phyloP scores from a whole-genome alignment of 2,797 vertebrate species.

The Danionella dracula region DNA sequence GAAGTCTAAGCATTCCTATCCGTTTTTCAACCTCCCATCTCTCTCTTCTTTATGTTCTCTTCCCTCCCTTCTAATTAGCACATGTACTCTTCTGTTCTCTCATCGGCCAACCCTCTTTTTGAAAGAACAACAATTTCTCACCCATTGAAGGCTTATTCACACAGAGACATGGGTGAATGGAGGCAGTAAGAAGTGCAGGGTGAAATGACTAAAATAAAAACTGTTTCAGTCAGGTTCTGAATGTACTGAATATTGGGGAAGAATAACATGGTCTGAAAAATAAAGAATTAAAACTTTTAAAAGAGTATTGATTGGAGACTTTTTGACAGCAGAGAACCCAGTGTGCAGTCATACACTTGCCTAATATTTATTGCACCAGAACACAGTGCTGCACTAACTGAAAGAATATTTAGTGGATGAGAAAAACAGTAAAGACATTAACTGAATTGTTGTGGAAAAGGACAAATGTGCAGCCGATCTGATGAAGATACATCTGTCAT shows the following conservation, averaged over 20 bases:
- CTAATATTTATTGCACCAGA: no score
- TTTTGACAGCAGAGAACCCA: no score
- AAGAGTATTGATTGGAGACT: no score
- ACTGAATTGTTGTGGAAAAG: background rate
- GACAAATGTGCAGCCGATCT: background rate
- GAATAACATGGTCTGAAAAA: no score
- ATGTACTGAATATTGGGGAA: no score
- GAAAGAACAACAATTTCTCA: constrained; percentile 49
- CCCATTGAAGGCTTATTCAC: constrained; percentile 62
- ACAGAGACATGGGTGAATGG: constrained; percentile 33
- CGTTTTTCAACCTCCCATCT: background rate
- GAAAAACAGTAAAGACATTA: background rate
- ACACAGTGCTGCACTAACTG: no score
- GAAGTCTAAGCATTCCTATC: constrained; percentile 27
- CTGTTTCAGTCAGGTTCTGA: constrained; percentile 24
- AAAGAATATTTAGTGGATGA: background rate
- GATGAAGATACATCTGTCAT: background rate
- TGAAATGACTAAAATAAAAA: constrained; percentile 4
- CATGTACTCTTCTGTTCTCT: background rate
- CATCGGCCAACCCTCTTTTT: constrained; percentile 53
- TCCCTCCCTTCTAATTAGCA: constrained; percentile 9
- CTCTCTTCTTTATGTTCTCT: background rate
- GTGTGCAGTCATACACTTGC: no score
- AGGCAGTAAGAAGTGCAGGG: background rate
- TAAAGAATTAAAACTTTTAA: no score